Evolutionary conservation across 92 coral and sea anemone species (phyloP).

Genomic region (Palythoa heliodiscus): DNA sequence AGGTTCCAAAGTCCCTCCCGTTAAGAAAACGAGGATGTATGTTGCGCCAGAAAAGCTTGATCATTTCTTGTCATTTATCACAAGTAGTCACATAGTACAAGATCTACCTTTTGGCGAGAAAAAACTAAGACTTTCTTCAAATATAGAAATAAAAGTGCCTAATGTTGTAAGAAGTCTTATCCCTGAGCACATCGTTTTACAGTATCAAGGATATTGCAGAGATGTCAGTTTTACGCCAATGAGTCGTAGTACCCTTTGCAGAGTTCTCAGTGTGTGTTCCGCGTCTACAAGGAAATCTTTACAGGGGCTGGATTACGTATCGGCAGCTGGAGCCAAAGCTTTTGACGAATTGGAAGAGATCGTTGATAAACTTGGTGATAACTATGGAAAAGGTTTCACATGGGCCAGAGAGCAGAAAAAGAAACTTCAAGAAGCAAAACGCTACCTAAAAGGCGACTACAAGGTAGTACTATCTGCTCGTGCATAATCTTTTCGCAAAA

Average conservation of each 20-base stretch:
- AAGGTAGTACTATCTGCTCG: constrained; percentile 47
- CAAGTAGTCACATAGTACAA: constrained; percentile 59
- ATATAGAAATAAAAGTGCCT: constrained; percentile 53
- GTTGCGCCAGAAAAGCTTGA: constrained; percentile 55
- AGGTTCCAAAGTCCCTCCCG: constrained; percentile 48
- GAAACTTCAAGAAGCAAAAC: constrained; percentile 54
- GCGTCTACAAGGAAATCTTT: constrained; percentile 62
- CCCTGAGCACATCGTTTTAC: constrained; percentile 60
- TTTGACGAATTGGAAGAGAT: constrained; percentile 59
- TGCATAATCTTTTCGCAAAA: constrained; percentile 25
- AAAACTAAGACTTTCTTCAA: constrained; percentile 50
- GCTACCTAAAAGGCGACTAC: constrained; percentile 62
- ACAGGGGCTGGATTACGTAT: constrained; percentile 50
- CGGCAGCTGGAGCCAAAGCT: constrained; percentile 60
- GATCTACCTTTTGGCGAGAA: constrained; percentile 72
- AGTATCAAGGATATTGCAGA: constrained; percentile 51
- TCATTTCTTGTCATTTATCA: constrained; percentile 58
- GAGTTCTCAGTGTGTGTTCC: constrained; percentile 50
- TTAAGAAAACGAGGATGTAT: constrained; percentile 54
- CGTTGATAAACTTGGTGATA: constrained; percentile 60
- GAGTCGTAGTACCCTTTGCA: constrained; percentile 57
- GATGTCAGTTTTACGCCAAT: constrained; percentile 58
- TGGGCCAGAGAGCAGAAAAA: constrained; percentile 57
- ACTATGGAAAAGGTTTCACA: constrained; percentile 47
- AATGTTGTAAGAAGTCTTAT: constrained; percentile 65